Evolutionary conservation across 2,113 vertebrate genomes (phyloP).

Genomic region (Dendrocopos noguchii): DNA sequence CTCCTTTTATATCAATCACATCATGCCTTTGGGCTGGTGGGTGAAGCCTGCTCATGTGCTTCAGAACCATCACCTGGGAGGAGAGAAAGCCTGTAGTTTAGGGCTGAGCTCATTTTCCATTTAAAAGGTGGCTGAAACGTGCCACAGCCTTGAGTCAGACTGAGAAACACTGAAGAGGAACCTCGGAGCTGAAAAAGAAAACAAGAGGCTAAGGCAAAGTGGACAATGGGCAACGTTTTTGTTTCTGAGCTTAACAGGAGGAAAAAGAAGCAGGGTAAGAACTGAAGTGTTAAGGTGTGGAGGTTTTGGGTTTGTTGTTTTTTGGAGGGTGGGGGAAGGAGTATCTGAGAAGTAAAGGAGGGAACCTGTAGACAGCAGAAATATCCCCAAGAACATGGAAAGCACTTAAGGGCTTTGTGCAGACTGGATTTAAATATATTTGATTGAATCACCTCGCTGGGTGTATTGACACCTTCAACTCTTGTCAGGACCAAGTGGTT

Average conservation of each 20-base stretch:
- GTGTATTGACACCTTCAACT: background rate
- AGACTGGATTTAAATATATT: background rate
- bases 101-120: background rate
- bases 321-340: background rate
- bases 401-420: background rate
- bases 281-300: background rate
- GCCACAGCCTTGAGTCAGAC: too few relatives aligned
- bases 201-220: background rate
- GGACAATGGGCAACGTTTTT: rapidly evolving
- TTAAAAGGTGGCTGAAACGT: background rate
- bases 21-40: background rate
- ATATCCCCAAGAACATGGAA: background rate
- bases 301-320: too few relatives aligned
- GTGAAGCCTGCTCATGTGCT: background rate
- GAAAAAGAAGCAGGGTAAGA: background rate
- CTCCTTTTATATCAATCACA: background rate
- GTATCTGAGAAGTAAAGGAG: background rate
- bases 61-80: background rate
- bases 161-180: rapidly evolving
- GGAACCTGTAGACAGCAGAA: background rate
- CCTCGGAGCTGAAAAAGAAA: background rate
- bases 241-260: background rate
- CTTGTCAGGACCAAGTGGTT: background rate
- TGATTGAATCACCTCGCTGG: background rate
- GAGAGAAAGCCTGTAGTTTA: background rate